A percentile compares a stretch with the other conserved stretches of the same genome.
Evolutionary conservation across 2,113 vertebrate genomes (phyloP).

Genomic region (Hylia prasina): DNA sequence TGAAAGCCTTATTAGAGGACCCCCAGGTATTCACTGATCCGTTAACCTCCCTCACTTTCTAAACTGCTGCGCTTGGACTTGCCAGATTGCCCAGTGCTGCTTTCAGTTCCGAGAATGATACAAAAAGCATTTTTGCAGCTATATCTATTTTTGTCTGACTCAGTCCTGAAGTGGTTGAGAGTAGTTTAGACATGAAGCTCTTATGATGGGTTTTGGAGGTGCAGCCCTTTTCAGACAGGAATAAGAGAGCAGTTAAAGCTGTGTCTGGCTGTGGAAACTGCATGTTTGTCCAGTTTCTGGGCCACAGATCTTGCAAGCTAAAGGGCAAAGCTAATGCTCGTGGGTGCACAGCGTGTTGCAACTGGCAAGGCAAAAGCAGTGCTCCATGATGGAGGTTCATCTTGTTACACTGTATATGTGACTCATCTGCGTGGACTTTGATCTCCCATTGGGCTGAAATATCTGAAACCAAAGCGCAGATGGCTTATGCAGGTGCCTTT

Average conservation of each 20-base stretch:
- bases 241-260: background rate
- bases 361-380: background rate
- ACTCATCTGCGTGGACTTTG: background rate
- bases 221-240: background rate
- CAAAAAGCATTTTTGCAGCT: background rate
- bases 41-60: background rate
- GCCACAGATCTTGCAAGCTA: background rate
- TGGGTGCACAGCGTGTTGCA: background rate
- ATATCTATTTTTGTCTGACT: background rate
- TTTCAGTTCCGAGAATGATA: background rate
- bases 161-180: background rate
- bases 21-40: background rate
- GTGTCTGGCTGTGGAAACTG: background rate
- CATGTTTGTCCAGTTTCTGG: background rate
- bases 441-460: background rate
- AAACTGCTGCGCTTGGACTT: background rate
- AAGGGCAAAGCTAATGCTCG: background rate
- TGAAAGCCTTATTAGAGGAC: background rate
- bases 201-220: background rate
- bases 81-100: background rate
- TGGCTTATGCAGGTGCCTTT: background rate
- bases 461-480: background rate
- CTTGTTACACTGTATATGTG: background rate
- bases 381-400: background rate
- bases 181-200: background rate